A percentile compares a stretch with the other conserved stretches of the same genome.
phyloP scores from a whole-genome alignment of 1,140 invertebrate genomes.

The Linepithema humile region DNA sequence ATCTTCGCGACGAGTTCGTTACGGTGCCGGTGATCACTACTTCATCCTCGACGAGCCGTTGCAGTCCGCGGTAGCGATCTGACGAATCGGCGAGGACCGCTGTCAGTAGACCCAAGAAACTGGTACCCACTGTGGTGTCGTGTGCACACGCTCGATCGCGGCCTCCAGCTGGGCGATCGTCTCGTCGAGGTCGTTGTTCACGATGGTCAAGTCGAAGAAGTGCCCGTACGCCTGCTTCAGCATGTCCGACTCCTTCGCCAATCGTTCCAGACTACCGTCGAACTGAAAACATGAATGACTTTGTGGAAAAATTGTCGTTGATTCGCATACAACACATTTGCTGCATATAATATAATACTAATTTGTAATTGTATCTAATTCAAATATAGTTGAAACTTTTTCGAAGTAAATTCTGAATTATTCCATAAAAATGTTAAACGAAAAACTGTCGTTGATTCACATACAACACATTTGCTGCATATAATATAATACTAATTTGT shows the following conservation, averaged over 20 bases:
- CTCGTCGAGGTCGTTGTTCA: conserved; percentile 99
- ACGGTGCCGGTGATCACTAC: conserved; percentile 72
- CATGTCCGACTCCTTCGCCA: conserved; percentile 98
- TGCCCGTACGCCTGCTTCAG: conserved; percentile 98
- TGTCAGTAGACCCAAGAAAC: conserved; percentile 98
- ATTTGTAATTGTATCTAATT: no score
- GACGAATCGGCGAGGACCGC: conserved; percentile 81
- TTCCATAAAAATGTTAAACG: no score
- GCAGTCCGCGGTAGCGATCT: conserved; percentile 76
- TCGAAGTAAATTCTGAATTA: no score
- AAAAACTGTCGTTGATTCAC: no score
- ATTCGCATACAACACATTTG: no score
- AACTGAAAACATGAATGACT: conserved; percentile 87
- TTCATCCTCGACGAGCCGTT: conserved; percentile 81
- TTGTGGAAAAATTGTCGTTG: not conserved
- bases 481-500: no score
- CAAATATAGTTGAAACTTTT: no score
- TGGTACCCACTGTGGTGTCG: conserved; percentile 97
- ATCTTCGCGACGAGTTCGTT: conserved; percentile 47
- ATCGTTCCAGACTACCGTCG: conserved; percentile 97
- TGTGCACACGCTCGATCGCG: conserved; percentile 95
- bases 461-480: no score
- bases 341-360: no score
- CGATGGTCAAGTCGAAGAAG: conserved; percentile 98
- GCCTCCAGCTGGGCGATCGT: conserved; percentile 96